Evolutionary conservation across 1,140 invertebrate genomes (phyloP).

Genomic region (Steinernema khuongi): DNA sequence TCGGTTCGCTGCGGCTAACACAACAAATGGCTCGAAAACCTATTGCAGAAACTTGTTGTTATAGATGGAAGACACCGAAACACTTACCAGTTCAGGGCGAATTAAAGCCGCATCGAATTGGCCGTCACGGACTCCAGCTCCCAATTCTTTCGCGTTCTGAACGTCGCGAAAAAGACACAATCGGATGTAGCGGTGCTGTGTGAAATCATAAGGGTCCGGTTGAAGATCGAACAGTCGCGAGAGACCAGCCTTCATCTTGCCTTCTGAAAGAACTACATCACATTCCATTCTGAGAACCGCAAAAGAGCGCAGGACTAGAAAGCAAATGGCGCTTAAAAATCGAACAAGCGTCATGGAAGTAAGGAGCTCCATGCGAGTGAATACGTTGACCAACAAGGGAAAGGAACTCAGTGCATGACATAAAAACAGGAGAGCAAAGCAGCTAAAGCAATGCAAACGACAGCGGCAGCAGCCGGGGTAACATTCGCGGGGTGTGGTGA

Average conservation of each 20-base stretch:
- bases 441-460: background rate
- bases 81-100: conserved; percentile 50
- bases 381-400: background rate
- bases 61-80: conserved; percentile 17
- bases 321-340: conserved; percentile 6
- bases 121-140: conserved; percentile 42
- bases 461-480: background rate
- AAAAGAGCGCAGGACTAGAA: background rate
- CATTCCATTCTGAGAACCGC: background rate
- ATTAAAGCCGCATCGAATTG: conserved; percentile 53
- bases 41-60: conserved; percentile 18
- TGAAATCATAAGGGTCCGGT: conserved; percentile 50
- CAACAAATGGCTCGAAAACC: conserved; percentile 51
- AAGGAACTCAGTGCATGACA: background rate
- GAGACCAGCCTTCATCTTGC: conserved; percentile 40
- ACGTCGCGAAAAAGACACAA: conserved; percentile 50
- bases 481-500: background rate
- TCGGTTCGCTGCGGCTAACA: conserved; percentile 53
- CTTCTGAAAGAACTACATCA: background rate
- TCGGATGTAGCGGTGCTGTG: conserved; percentile 41
- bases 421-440: background rate
- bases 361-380: background rate
- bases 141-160: conserved; percentile 49
- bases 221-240: conserved; percentile 48
- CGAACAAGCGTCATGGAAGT: background rate